Evolutionary conservation across 2,797 vertebrate species (phyloP).

Genomic region (Megaceryle alcyon): DNA sequence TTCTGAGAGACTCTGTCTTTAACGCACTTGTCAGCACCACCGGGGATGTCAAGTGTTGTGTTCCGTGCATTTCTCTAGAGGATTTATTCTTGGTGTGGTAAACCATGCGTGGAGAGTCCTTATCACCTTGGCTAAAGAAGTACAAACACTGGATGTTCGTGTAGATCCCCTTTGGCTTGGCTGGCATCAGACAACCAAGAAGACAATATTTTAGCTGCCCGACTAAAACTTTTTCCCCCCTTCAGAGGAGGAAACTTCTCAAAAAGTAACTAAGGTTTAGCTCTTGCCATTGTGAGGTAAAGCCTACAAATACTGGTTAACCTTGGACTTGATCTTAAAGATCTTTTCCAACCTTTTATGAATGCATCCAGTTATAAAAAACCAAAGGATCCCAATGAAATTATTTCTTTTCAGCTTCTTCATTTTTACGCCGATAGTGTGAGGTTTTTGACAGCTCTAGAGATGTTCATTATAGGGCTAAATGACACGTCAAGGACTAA

Average conservation of each 20-base stretch:
- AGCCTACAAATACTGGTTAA: neutral
- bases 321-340: neutral
- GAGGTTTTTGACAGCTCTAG: neutral
- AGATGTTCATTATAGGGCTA: rapidly evolving
- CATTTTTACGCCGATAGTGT: rapidly evolving
- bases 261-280: neutral
- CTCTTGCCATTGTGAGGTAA: rapidly evolving
- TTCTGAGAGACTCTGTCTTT: rapidly evolving
- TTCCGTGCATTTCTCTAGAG: neutral
- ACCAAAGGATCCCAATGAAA: neutral
- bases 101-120: rapidly evolving
- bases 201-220: rapidly evolving
- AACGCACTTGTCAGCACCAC: neutral
- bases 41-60: neutral
- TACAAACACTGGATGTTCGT: rapidly evolving
- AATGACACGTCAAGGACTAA: rapidly evolving
- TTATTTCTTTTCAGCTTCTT: neutral
- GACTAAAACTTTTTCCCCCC: neutral
- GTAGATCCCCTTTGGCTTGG: neutral
- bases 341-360: neutral
- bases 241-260: neutral
- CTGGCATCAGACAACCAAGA: neutral
- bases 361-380: neutral
- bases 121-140: neutral
- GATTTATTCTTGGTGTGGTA: neutral